Evolutionary conservation across 1,140 invertebrate genomes (phyloP).

Genomic region (Drosophila oshimai): DNA sequence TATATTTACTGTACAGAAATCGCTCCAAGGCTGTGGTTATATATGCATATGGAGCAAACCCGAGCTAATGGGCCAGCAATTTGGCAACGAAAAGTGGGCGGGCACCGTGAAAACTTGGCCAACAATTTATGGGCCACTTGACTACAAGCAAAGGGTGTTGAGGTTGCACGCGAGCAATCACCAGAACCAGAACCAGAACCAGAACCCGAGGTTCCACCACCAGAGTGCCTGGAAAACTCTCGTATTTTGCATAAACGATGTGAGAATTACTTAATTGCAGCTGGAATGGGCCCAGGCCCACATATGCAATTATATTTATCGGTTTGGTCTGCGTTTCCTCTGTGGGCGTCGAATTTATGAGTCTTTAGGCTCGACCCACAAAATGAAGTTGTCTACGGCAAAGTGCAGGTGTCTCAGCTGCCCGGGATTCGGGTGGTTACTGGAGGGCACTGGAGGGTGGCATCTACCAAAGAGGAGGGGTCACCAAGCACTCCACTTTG

Average conservation of each 20-base stretch:
- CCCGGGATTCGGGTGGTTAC: neutral
- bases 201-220: neutral
- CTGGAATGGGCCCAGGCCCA: slow-evolving; percentile 28
- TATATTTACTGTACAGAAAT: slow-evolving; percentile 52
- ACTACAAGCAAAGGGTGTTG: slow-evolving; percentile 81
- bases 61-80: slow-evolving; percentile 67
- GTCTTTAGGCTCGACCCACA: slow-evolving; percentile 47
- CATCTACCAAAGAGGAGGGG: neutral
- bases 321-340: slow-evolving; percentile 30
- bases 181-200: slow-evolving; percentile 23
- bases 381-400: slow-evolving; percentile 73
- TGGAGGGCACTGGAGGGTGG: neutral
- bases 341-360: slow-evolving; percentile 63
- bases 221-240: slow-evolving; percentile 38
- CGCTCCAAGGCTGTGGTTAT: slow-evolving; percentile 1
- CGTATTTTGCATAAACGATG: slow-evolving; percentile 80
- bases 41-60: slow-evolving; percentile 50
- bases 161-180: slow-evolving; percentile 78
- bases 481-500: slow-evolving; percentile 22
- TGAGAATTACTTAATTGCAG: slow-evolving; percentile 81
- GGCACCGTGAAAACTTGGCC: slow-evolving; percentile 66
- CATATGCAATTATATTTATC: slow-evolving; percentile 23
- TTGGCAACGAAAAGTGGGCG: slow-evolving; percentile 78
- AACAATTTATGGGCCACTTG: slow-evolving; percentile 81
- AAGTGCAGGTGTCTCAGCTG: slow-evolving; percentile 1